A percentile compares a stretch with the other conserved stretches of the same genome.
Evolutionary conservation across 2,113 vertebrate species (phyloP).

Genomic region (Sakesphorus luctuosus): DNA sequence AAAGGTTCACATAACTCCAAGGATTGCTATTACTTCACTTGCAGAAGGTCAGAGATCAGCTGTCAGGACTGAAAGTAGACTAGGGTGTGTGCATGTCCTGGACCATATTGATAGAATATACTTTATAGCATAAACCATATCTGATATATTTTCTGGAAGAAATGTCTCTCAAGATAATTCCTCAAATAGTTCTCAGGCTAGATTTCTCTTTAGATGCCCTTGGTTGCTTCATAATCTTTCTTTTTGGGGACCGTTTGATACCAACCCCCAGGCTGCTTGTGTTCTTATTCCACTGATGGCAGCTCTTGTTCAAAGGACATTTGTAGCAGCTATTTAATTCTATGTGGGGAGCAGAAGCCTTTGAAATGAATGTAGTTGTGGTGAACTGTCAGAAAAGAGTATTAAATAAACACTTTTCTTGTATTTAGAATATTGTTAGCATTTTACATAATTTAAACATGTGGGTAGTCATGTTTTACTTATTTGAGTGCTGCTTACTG

Average conservation of each 20-base stretch:
- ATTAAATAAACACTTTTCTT: conserved; percentile 40
- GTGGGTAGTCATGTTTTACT: conserved; percentile 37
- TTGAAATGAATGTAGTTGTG: conserved; percentile 56
- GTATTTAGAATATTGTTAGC: conserved; percentile 44
- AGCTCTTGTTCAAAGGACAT: conserved; percentile 54
- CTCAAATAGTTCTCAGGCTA: conserved; percentile 39
- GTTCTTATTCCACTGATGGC: conserved; percentile 32
- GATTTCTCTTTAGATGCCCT: conserved; percentile 54
- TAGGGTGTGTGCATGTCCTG: neutral
- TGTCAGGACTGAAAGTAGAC: neutral
- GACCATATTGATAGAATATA: neutral
- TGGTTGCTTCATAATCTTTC: conserved; percentile 40
- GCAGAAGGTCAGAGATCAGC: neutral
- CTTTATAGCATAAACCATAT: neutral
- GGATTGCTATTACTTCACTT: neutral
- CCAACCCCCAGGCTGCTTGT: conserved; percentile 34
- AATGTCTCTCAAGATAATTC: conserved; percentile 26
- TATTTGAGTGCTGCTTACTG: neutral
- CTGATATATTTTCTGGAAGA: neutral
- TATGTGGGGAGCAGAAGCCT: conserved; percentile 43
- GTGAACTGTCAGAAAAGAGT: conserved; percentile 29
- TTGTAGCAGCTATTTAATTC: conserved; percentile 54
- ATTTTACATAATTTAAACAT: conserved; percentile 44
- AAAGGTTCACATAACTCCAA: neutral
- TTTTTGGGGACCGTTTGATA: conserved; percentile 41